phyloP scores from a whole-genome alignment of 2,888 invertebrate species.

The Meiosimyza decipiens region DNA sequence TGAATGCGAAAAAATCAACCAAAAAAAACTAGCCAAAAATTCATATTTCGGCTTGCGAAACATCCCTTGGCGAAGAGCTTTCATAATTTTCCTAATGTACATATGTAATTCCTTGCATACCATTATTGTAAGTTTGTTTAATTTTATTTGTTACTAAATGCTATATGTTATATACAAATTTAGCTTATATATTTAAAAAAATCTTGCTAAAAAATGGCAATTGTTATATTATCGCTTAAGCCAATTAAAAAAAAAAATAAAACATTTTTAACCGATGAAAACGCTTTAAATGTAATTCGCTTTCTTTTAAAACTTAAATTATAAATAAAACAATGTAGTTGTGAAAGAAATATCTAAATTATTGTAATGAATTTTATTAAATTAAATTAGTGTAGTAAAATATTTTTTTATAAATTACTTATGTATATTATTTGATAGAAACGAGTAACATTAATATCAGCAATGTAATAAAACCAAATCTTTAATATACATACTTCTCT shows the following conservation, averaged over 20 bases:
- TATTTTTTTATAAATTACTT: conserved; percentile 17
- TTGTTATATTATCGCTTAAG: conserved; percentile 7
- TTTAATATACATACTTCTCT: too few relatives aligned
- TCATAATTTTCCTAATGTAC: too few relatives aligned
- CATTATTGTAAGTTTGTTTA: too few relatives aligned
- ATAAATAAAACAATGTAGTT: conserved; percentile 30
- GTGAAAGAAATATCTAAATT: conserved; percentile 22
- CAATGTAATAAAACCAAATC: too few relatives aligned
- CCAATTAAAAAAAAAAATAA: not conserved
- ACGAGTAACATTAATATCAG: not conserved
- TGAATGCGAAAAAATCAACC: too few relatives aligned
- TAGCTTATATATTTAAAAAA: not conserved
- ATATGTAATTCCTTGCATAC: too few relatives aligned
- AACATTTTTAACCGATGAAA: conserved; percentile 13
- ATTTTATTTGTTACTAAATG: too few relatives aligned
- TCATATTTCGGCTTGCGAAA: too few relatives aligned
- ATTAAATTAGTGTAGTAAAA: conserved; percentile 14
- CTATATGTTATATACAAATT: too few relatives aligned
- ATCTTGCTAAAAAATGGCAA: conserved; percentile 25
- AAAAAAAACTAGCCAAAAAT: too few relatives aligned
- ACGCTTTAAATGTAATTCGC: conserved; percentile 44
- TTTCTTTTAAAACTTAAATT: conserved; percentile 36
- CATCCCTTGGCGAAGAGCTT: too few relatives aligned
- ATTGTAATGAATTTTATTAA: not conserved
- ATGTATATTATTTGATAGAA: not conserved